These are phyloP conservation scores for Otolemur garnettii DNA, from an alignment of 2,113 vertebrate genomes.

Conservation along the genomic window DNA sequence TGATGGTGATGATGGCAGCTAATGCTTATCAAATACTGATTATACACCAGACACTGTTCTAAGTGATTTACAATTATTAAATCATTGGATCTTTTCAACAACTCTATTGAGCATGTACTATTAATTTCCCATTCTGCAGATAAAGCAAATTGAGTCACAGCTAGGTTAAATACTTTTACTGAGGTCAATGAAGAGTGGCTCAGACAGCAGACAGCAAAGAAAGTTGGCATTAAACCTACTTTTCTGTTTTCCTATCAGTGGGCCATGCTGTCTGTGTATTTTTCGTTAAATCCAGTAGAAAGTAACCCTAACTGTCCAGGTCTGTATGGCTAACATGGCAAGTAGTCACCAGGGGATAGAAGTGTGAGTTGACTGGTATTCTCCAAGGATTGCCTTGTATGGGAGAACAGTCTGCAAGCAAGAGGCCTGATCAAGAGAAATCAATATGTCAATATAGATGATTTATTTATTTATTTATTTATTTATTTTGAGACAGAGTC, in stretches of 20 bases:
- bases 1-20: not conserved
- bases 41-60: not conserved
- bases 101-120: not conserved
- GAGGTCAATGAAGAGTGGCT: not conserved
- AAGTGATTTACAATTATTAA: not conserved
- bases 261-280: constrained; percentile 21
- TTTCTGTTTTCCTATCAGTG: not conserved
- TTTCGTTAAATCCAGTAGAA: constrained; percentile 56
- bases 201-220: not conserved
- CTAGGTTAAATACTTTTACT: not conserved
- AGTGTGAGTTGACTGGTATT: constrained; percentile 5
- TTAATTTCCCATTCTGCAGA: not conserved
- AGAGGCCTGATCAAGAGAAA: constrained; percentile 13
- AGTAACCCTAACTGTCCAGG: constrained; percentile 53
- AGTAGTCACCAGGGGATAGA: not conserved
- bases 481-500: no score
- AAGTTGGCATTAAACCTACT: not conserved
- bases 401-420: constrained; percentile 52
- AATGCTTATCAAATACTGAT: not conserved
- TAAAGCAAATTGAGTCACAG: constrained; percentile 7
- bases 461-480: constrained; percentile 58
- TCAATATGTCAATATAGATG: constrained; percentile 28
- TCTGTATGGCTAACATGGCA: not conserved
- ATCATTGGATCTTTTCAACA: not conserved
- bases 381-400: not conserved